These are phyloP conservation scores for Rhinogobius similis DNA, from an alignment of 2,113 vertebrate genomes.

Conservation along the genomic window DNA sequence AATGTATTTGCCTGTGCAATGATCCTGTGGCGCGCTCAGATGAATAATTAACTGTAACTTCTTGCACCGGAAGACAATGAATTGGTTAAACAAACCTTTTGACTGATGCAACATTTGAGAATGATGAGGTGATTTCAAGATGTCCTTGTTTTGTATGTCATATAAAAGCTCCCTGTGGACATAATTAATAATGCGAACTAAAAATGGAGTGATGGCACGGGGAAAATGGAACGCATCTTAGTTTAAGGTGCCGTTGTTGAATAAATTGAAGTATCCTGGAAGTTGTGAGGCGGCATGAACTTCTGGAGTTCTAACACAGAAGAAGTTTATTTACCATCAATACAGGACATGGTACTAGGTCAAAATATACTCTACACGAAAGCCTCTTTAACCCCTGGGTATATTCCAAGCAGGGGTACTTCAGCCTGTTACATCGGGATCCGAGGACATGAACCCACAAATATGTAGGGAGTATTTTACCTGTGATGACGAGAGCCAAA, in stretches of 20 bases:
- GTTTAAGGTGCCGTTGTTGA: neutral
- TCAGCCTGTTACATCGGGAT: too few relatives aligned
- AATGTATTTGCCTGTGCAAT: neutral
- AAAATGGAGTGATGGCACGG: neutral
- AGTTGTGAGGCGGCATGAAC: too few relatives aligned
- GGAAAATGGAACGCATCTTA: neutral
- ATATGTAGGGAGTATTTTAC: too few relatives aligned
- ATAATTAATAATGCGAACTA: neutral
- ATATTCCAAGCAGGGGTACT: too few relatives aligned
- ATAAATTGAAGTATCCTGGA: too few relatives aligned
- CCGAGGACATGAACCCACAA: too few relatives aligned
- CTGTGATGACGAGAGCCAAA: too few relatives aligned
- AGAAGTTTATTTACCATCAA: too few relatives aligned
- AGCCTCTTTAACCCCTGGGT: too few relatives aligned
- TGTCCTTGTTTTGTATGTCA: conserved; percentile 1
- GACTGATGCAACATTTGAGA: conserved; percentile 10
- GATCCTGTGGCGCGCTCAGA: neutral
- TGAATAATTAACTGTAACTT: conserved; percentile 3
- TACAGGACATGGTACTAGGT: too few relatives aligned
- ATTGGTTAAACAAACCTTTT: conserved; percentile 13
- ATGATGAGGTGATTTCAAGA: neutral
- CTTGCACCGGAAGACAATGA: neutral
- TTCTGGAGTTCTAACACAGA: too few relatives aligned
- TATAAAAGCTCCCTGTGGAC: neutral
- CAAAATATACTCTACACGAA: too few relatives aligned